Base-by-base conservation (phyloP, 2,888 invertebrate species). In the Baronia brevicornis region DNA sequence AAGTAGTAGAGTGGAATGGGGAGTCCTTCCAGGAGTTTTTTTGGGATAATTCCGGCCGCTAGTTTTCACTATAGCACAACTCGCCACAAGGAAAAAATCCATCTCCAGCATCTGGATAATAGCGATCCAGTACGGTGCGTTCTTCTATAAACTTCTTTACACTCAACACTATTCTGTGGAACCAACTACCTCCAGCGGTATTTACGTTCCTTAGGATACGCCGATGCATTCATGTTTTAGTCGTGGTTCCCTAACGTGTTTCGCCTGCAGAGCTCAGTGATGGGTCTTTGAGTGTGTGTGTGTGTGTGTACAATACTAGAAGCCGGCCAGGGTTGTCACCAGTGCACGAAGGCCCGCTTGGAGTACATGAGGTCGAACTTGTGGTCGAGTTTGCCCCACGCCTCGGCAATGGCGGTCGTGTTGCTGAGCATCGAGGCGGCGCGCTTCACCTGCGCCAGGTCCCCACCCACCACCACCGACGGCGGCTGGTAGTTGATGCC, bases 281-380 rank as follows among this genome's bases (percentile, higher is more conserved):
- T n/a, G n/a, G n/a, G n/a, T n/a, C n/a, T n/a, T n/a, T 19, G 5
- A 13, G 4, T 10, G 11, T 10, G 3, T 15, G 5, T 20, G 8
- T 28, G 3, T 12, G n/a, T 8, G 5, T 17, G 5, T 19, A 14
- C 5, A 5, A 6, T 5, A 10, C 1, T 6, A 6, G 5, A 1
- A 9, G 5, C 12, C 4, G 5, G 12, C 5, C 11, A 24, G 11
- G 5, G 11, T 10, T 35, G 88, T 62, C 86, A 95, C 97, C 97
- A 97, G 71, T 97, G 97, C 43, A 97, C 95, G 62, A 98, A 98
- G 28, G 97, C 97, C 39, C 94, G 85, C 82, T 96, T 96, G 45
- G 92, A 90, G 78, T 91, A 96, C 95, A 96, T 95, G 57, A 97
- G 87, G 79, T 97, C 97, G 70, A 97, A 96, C 79, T 97, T 98